Evolutionary conservation across 2,797 vertebrate genomes (phyloP).

Genomic region (Fistularia tabacaria): DNA sequence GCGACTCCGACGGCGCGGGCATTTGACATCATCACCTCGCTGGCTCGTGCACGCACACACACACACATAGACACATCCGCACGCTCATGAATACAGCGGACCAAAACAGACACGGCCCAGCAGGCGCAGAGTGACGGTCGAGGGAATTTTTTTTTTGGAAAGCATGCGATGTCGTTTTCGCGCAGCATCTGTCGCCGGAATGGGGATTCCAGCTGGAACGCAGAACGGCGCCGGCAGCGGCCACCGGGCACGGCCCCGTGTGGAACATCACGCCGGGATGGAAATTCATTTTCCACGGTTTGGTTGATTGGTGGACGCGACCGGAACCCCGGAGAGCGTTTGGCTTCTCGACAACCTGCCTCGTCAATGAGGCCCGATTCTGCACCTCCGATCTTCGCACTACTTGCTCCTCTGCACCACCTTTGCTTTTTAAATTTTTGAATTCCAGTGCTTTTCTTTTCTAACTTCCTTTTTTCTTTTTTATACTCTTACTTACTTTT

Average conservation of each 20-base stretch:
- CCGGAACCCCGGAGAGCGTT: too few relatives aligned
- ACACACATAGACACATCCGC: constrained; percentile 4
- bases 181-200: constrained; percentile 66
- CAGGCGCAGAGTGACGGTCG: constrained; percentile 27
- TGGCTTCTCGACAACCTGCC: too few relatives aligned
- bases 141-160: constrained; percentile 41
- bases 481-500: too few relatives aligned
- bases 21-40: constrained; percentile 27
- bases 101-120: constrained; percentile 12
- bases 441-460: too few relatives aligned
- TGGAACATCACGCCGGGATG: constrained; percentile 51
- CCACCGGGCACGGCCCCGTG: constrained; percentile 37
- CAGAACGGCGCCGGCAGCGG: constrained; percentile 28
- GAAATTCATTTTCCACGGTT: constrained; percentile 52
- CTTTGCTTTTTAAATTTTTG: too few relatives aligned
- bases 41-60: constrained; percentile 10
- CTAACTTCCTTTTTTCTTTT: too few relatives aligned
- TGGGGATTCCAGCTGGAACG: constrained; percentile 54
- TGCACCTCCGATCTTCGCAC: too few relatives aligned
- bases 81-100: not conserved
- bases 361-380: too few relatives aligned
- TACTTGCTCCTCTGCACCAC: too few relatives aligned
- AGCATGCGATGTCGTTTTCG: constrained; percentile 38
- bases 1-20: too few relatives aligned
- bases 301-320: not conserved